Base-by-base conservation (phyloP, 1,140 invertebrate species). In the Apis laboriosa region DNA sequence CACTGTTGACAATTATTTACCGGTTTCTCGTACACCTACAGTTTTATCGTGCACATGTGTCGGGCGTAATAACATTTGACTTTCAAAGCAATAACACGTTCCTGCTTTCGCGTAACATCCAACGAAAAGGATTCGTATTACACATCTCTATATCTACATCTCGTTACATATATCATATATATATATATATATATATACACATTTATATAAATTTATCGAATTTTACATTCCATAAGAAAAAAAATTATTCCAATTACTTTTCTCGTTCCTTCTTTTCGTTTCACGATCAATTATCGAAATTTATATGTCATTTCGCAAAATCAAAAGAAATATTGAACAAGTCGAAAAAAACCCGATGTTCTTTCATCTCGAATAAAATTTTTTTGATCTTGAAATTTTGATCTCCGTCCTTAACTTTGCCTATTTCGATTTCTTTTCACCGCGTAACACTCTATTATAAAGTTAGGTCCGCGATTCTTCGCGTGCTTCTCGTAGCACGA, bases 401-500 rank as follows among this genome's bases (percentile, higher is more conserved):
- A 5, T 55, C 56, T 43, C 1, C 9, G 9, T 12, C 19, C 13
- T 9, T 4, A 58, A n/a, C 19, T 9, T 7, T 49, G 72, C 12
- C 13, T 51, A 78, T 28, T 19, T 60, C 9, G 43, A 51, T n/a
- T 78, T 60, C n/a, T 71, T 21, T 21, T 15, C 11, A 11, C 51
- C 34, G n/a, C 15, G 24, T 49, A 17, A 43, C 34, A 64, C 51
- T 24, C 28, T 24, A 21, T 51, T 9, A n/a, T 43, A 28, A 75
- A 64, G 70, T 56, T 28, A 21, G 61, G n/a, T 63, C 0, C 51
- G 21, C 49, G 24, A 70, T 78, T 64, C 66, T 68, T 77, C 15
- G 75, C 73, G 43, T 81, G 72, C 71, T 81, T 82, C 80, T 77
- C 68, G 63, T 61, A 24, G 55, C 64, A 63, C 21, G 19, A 17